Evolutionary conservation across 2,888 invertebrate genomes (phyloP), one percentile per base, ranked within the genome.

Genomic region (Poecilus cupreus): DNA sequence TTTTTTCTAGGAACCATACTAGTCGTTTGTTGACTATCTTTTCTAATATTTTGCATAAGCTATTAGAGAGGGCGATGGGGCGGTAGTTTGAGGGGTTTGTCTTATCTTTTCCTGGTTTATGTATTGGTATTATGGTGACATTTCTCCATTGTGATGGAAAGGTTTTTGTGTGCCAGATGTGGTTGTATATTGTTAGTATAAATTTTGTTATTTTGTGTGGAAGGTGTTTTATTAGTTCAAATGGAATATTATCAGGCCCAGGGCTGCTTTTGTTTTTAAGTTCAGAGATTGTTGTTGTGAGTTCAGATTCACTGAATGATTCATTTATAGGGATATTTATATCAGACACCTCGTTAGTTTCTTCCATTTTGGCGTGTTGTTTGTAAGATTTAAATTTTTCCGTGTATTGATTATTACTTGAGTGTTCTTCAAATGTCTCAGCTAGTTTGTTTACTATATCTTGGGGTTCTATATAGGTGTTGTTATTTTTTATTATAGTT

Each of bases 21-120:
- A 70, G 24, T 43, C 70, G 6, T 70, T 70, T 70, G 43, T 70
- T 70, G 18, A 43, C 5, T 22, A 70, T 39, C 16, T 70, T 70
- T 70, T 43, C 43, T 3, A 70, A 43, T 10, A 43, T 16, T 22
- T 60, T 60, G 60, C 60, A 60, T 10, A 24, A 13, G 60, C 3
- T 43, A 2, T 43, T 70, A 6, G 39, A 20, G 2, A 43, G 24
- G 10, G 70, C 43, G 18, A 70, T 70, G 6, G 70, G 43, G 18
- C 20, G 18, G 10, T 70, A 70, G 46, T 70, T 70, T 68, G 13
- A n/a, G 6, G 16, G 37, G 13, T 3, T 70, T 2, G n/a, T 11
- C n/a, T 43, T 43, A 20, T 70, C 3, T 70, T 70, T 70, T 43
- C 43, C 43, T 43, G 16, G 43, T 70, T 70, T 70, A 2, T 10